Evolutionary conservation across 2,797 vertebrate species (phyloP).

Genomic region (Tragelaphus oryx): DNA sequence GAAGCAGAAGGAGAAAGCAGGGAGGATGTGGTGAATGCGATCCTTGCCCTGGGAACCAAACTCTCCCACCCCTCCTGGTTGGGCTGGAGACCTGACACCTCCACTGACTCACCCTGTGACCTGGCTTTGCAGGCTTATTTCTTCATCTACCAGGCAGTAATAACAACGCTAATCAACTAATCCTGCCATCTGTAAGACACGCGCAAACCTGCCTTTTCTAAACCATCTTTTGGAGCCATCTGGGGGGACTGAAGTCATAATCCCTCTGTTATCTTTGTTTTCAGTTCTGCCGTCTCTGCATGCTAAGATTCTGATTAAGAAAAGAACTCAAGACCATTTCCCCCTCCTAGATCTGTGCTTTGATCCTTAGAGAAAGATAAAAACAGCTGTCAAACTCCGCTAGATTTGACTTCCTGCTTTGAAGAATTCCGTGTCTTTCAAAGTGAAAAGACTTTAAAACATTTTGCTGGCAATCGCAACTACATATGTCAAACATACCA

Average conservation of each 20-base stretch:
- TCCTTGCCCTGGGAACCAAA: background rate
- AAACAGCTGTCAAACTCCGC: background rate
- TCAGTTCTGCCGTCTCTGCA: background rate
- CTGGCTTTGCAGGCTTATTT: background rate
- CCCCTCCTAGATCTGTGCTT: background rate
- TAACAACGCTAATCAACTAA: background rate
- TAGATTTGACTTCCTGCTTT: background rate
- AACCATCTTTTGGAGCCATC: background rate
- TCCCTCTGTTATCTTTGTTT: background rate
- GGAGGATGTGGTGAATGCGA: rapidly evolving
- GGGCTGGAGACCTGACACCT: too few species aligned
- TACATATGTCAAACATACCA: background rate
- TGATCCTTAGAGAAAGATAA: background rate
- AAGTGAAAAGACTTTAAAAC: conserved; percentile 24
- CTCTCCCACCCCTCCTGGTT: background rate
- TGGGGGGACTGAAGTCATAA: background rate
- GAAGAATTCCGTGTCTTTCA: background rate
- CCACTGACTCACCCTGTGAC: rapidly evolving
- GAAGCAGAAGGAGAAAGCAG: background rate
- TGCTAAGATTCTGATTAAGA: background rate
- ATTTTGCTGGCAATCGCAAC: background rate
- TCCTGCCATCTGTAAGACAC: background rate
- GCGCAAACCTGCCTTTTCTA: background rate
- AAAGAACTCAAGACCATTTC: background rate
- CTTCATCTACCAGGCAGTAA: background rate